These are phyloP conservation scores for Xylota segnis DNA, from an alignment of 2,888 invertebrate species.

Conservation along the genomic window DNA sequence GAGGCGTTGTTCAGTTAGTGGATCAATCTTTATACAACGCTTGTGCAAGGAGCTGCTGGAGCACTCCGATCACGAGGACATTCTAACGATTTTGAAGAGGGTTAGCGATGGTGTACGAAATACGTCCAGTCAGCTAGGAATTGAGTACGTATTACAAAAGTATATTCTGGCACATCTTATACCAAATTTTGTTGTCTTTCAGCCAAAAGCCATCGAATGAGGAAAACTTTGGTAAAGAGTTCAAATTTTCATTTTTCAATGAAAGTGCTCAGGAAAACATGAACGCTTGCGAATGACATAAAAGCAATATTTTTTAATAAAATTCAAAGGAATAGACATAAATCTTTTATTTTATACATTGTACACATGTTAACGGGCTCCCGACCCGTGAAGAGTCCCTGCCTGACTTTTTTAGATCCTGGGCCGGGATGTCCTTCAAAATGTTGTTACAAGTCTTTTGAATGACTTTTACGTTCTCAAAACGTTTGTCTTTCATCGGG, in stretches of 20 bases:
- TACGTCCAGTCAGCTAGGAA: not conserved
- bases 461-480: too few species aligned
- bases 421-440: too few species aligned
- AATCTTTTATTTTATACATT: too few species aligned
- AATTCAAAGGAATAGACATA: too few species aligned
- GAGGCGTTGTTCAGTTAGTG: not conserved
- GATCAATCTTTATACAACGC: slow-evolving; percentile 3
- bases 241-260: slow-evolving; percentile 1
- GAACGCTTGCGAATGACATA: too few species aligned
- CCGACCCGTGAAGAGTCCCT: too few species aligned
- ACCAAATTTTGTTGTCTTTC: not conserved
- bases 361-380: too few species aligned
- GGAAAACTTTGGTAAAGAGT: not conserved
- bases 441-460: too few species aligned
- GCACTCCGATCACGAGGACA: not conserved
- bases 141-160: not conserved
- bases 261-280: not conserved
- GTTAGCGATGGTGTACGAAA: not conserved
- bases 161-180: too few species aligned
- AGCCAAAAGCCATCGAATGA: not conserved
- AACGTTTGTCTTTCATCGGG: too few species aligned
- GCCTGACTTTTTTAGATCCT: too few species aligned
- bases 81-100: not conserved
- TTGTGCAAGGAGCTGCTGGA: not conserved
- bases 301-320: too few species aligned